Evolutionary conservation across 2,888 invertebrate species (phyloP).

Genomic region (Stenodema calcarata): DNA sequence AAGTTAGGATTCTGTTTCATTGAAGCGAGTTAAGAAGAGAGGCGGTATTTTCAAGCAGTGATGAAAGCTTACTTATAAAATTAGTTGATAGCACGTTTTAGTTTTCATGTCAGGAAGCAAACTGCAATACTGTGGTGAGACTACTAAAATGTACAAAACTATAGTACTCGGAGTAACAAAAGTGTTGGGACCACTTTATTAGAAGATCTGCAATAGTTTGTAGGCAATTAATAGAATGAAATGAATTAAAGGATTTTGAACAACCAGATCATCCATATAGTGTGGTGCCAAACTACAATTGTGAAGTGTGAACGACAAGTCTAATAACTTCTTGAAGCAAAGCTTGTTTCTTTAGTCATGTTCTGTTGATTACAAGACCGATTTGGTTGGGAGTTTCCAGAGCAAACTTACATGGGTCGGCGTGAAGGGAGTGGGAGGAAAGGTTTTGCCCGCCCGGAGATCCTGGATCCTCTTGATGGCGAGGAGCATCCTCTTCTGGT

Average conservation of each 20-base stretch:
- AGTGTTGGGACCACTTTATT: background rate
- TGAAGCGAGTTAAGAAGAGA: background rate
- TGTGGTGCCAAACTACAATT: background rate
- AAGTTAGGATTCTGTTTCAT: background rate
- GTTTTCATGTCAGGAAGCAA: constrained; percentile 17
- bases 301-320: background rate
- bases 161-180: background rate
- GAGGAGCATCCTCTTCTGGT: constrained; percentile 96
- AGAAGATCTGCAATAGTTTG: background rate
- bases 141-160: background rate
- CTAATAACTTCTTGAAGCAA: background rate
- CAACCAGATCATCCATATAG: background rate
- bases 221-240: background rate
- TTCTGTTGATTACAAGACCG: background rate
- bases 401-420: constrained; percentile 60
- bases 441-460: constrained; percentile 80
- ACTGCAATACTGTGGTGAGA: constrained; percentile 33
- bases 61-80: background rate
- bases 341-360: background rate
- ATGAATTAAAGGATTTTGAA: too few relatives aligned
- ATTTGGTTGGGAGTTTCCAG: background rate
- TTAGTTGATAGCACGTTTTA: background rate
- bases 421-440: constrained; percentile 59
- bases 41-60: background rate
- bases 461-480: constrained; percentile 97